Evolutionary conservation across 2,888 invertebrate genomes (phyloP).

Genomic region (Dichetophora obliterata): DNA sequence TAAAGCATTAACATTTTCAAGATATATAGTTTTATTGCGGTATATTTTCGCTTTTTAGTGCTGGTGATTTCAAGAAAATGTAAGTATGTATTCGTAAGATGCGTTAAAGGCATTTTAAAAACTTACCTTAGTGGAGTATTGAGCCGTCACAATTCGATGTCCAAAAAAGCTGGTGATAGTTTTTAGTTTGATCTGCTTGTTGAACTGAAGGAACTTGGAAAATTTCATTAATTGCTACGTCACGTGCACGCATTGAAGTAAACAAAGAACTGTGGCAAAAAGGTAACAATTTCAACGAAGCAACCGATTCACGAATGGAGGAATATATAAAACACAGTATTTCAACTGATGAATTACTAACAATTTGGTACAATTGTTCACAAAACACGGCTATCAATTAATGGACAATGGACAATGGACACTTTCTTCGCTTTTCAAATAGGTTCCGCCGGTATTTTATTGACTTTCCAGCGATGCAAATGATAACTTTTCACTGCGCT

Average conservation of each 20-base stretch:
- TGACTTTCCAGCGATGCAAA: too few species aligned
- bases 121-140: constrained; percentile 13
- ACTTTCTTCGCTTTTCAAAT: too few species aligned
- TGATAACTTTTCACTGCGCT: too few species aligned
- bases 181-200: constrained; percentile 41
- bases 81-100: background rate
- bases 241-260: background rate
- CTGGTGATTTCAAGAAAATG: background rate
- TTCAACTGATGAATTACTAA: too few species aligned
- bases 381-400: too few species aligned
- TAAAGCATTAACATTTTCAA: background rate
- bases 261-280: background rate
- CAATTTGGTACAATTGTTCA: too few species aligned
- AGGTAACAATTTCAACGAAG: too few species aligned
- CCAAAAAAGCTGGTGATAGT: constrained; percentile 34
- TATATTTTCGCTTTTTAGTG: constrained; percentile 4
- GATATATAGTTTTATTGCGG: background rate
- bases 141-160: constrained; percentile 2
- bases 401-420: too few species aligned
- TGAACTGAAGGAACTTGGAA: constrained; percentile 38
- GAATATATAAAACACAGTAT: too few species aligned
- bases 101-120: background rate
- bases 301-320: too few species aligned
- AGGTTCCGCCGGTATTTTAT: too few species aligned
- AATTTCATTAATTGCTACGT: constrained; percentile 37